These are phyloP conservation scores for Morone saxatilis DNA, from an alignment of 2,113 vertebrate species.

Conservation along the genomic window DNA sequence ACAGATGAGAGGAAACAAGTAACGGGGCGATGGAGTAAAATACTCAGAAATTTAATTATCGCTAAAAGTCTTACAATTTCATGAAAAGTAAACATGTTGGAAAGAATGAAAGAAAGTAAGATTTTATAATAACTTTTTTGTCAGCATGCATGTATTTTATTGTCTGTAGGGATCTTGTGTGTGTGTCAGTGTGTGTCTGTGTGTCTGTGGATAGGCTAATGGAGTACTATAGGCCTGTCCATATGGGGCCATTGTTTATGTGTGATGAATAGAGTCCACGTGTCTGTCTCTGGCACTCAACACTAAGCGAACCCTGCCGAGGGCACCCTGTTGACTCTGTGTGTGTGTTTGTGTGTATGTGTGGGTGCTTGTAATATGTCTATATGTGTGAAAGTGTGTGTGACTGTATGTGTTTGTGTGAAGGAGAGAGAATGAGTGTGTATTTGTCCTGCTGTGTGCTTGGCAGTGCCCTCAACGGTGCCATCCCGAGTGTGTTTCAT, in stretches of 20 bases:
- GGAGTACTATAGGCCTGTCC: slow-evolving; percentile 66
- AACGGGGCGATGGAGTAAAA: not conserved
- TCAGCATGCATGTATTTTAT: slow-evolving; percentile 22
- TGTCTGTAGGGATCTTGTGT: slow-evolving; percentile 12
- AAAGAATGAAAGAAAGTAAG: not conserved
- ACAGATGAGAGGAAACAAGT: slow-evolving; percentile 17
- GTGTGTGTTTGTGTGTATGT: slow-evolving; percentile 60
- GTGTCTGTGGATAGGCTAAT: slow-evolving; percentile 67
- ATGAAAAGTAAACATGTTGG: not conserved
- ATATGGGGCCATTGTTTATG: slow-evolving; percentile 82
- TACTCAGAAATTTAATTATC: not conserved
- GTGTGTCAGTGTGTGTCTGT: slow-evolving; percentile 19
- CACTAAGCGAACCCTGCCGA: slow-evolving; percentile 76
- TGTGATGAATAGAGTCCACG: slow-evolving; percentile 82
- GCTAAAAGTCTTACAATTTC: too few species aligned
- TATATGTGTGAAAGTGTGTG: slow-evolving; percentile 39
- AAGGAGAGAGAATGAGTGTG: slow-evolving; percentile 72
- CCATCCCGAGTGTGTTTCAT: slow-evolving; percentile 84
- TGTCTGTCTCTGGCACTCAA: slow-evolving; percentile 78
- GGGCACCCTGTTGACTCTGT: slow-evolving; percentile 80
- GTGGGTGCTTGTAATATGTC: slow-evolving; percentile 45
- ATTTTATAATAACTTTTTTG: slow-evolving; percentile 14
- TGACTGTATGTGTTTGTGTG: slow-evolving; percentile 38
- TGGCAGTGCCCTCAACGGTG: slow-evolving; percentile 86
- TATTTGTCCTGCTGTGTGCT: slow-evolving; percentile 83